Percentiles rank a stretch among this genome's conserved stretches.
Evolutionary conservation across 2,797 vertebrate species (phyloP).

Genomic region (Macrochelys suwanniensis): DNA sequence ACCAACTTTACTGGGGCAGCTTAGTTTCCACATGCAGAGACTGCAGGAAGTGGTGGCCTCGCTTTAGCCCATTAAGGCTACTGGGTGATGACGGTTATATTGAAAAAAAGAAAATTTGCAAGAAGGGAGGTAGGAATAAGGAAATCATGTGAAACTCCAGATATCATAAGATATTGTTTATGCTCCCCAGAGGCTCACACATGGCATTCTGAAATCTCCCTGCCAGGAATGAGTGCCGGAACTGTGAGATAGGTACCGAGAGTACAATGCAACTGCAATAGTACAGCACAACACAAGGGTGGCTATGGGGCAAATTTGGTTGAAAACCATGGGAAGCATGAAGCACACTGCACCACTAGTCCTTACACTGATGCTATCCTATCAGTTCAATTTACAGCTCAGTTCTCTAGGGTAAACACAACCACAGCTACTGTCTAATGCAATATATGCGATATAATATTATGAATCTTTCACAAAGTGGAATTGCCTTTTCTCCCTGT

Average conservation of each 20-base stretch:
- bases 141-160: neutral
- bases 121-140: neutral
- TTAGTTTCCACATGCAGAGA: neutral
- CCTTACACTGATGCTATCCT: neutral
- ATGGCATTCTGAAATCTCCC: neutral
- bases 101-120: neutral
- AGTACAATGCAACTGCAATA: neutral
- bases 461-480: neutral
- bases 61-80: neutral
- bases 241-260: fast-evolving
- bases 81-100: neutral
- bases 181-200: neutral
- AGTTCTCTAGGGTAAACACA: neutral
- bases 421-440: neutral
- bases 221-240: neutral
- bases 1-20: neutral
- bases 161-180: neutral
- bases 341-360: neutral
- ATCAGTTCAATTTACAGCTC: neutral
- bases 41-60: neutral
- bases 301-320: neutral
- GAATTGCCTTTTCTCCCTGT: neutral
- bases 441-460: neutral
- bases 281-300: neutral
- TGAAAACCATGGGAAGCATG: neutral